These are phyloP conservation scores for Saccostrea glomerata DNA, from an alignment of 1,140 invertebrate species.

Conservation along the genomic window DNA sequence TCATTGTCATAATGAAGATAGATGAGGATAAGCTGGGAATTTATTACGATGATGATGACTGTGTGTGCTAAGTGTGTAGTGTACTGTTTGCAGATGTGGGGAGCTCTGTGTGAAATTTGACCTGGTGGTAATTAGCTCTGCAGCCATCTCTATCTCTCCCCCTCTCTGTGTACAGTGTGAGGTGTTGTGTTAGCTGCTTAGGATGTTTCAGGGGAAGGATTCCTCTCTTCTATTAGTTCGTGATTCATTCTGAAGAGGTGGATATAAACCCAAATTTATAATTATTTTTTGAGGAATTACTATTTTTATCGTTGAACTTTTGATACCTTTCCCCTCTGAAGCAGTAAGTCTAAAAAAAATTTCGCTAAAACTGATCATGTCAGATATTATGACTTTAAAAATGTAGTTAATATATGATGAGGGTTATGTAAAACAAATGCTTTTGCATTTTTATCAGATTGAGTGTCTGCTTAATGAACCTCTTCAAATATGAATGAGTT, in stretches of 20 bases:
- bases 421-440: background rate
- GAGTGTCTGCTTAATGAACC: background rate
- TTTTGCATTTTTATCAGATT: background rate
- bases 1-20: conserved; percentile 6
- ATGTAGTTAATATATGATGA: background rate
- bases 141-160: conserved; percentile 5
- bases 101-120: conserved; percentile 25
- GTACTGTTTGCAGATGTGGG: conserved; percentile 30
- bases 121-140: conserved; percentile 27
- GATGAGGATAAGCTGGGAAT: background rate
- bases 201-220: conserved; percentile 12
- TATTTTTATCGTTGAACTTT: background rate
- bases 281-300: conserved; percentile 6
- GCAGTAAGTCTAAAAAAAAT: too few species aligned
- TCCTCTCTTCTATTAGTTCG: conserved; percentile 5
- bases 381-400: background rate
- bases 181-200: conserved; percentile 8
- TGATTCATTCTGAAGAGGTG: background rate
- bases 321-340: background rate
- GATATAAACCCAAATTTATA: background rate
- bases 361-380: background rate
- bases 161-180: conserved; percentile 24
- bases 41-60: background rate
- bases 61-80: conserved; percentile 9
- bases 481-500: too few species aligned